A percentile compares a stretch with the other conserved stretches of the same genome.
phyloP scores from a whole-genome alignment of 2,888 invertebrate species.

The Watsonalla binaria region DNA sequence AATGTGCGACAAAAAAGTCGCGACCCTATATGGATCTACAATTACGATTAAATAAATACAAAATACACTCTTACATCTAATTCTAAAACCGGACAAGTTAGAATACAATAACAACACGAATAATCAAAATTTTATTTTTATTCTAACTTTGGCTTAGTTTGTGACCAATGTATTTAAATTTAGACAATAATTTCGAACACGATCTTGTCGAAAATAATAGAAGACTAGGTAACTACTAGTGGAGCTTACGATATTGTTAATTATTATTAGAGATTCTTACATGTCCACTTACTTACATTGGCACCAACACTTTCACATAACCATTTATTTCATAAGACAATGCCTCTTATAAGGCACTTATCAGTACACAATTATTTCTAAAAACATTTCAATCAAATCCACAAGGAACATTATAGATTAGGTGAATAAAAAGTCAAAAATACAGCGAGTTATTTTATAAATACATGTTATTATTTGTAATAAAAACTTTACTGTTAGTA shows the following conservation, averaged over 20 bases:
- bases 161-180: constrained; percentile 48
- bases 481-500: not conserved
- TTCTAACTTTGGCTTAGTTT: constrained; percentile 69
- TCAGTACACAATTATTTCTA: not conserved
- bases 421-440: no score
- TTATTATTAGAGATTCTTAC: constrained; percentile 53
- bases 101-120: constrained; percentile 14
- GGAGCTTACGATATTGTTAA: constrained; percentile 39
- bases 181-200: constrained; percentile 6
- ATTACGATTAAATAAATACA: constrained; percentile 8
- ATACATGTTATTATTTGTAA: not conserved
- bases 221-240: constrained; percentile 52
- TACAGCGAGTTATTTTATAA: no score
- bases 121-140: constrained; percentile 26
- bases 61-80: constrained; percentile 6
- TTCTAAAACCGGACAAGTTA: not conserved
- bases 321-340: constrained; percentile 17
- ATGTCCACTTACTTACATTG: constrained; percentile 30
- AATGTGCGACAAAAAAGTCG: no score
- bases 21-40: not conserved
- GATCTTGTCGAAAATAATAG: not conserved
- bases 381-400: no score
- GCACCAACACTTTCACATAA: constrained; percentile 34
- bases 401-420: no score
- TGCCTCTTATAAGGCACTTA: constrained; percentile 32